phyloP scores from a whole-genome alignment of 2,113 vertebrate genomes.

The Amblyornis subalaris region DNA sequence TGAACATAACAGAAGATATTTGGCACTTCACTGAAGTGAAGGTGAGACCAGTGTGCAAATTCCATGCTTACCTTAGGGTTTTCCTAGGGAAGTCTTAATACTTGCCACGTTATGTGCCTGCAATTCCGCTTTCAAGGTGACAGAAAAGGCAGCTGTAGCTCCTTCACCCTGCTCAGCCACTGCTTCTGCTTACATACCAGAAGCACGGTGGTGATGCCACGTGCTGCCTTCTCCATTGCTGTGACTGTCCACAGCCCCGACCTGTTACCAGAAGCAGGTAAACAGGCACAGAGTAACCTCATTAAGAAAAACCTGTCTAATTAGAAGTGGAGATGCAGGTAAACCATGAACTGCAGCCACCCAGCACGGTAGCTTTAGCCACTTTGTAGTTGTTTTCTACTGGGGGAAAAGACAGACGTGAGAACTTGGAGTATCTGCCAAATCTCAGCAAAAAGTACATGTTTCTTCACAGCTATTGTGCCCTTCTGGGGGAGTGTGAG shows the following conservation, averaged over 20 bases:
- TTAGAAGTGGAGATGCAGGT: neutral
- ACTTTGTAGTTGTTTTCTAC: neutral
- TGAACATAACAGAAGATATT: neutral
- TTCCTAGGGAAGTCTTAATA: neutral
- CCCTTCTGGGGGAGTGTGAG: constrained; percentile 24
- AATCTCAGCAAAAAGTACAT: neutral
- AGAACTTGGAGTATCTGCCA: neutral
- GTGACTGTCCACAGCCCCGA: accelerated
- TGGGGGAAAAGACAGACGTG: neutral
- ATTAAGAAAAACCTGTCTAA: neutral
- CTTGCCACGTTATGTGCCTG: neutral
- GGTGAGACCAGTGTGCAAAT: neutral
- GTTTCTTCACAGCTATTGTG: constrained; percentile 14
- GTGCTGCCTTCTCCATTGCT: accelerated
- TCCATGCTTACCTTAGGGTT: neutral
- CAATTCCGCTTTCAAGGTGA: neutral
- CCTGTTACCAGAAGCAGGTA: neutral
- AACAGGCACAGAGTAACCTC: neutral
- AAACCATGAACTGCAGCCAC: neutral
- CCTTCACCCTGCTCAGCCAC: neutral
- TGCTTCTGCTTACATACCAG: accelerated
- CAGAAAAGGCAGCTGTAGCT: neutral
- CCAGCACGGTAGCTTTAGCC: neutral
- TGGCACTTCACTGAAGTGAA: accelerated
- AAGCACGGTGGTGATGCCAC: neutral